Evolutionary conservation across 2,888 invertebrate species (phyloP), one percentile per base, ranked within the genome.

Genomic region (Steinernema carpocapsae): DNA sequence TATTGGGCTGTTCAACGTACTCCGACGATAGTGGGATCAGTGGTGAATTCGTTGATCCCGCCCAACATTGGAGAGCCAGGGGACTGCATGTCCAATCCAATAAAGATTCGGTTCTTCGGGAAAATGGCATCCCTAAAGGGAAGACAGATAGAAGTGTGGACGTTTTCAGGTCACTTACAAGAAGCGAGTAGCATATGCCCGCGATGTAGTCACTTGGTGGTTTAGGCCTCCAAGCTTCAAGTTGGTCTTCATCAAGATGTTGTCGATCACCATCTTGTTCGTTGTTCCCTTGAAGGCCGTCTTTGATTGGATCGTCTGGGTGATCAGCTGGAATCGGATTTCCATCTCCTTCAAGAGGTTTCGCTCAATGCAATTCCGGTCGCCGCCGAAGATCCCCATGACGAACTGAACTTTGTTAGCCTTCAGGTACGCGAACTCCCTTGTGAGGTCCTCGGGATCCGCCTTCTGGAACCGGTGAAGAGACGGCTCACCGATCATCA

Each of bases 201-300:
- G 52, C 6, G 52, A 2, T 7, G 19, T 4, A 22, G 22, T 22
- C 22, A 52, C 3, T 22, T 22, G 2, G 17, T 64, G 64, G 64
- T 64, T 64, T 2, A 29, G 3, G n/a, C 64, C 64, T 14, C 64
- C 64, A 1, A 64, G 19, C 19, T 64, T 64, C 29, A 64, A 17
- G 32, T 64, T 64, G 7, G 64, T 64, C 64, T 64, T 64, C 64
- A 64, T 64, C 10, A 64, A 1, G 17, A 64, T 12, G 37, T 64
- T 64, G 32, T 64, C 64, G 32, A 64, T 10, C 1, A 64, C 64
- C 64, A 64, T 64, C 32, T 32, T 12, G 32, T 64, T 29, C 1
- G 29, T n/a, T 1, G 29, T 22, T 26, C 29, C 64, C 14, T 64
- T 64, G 29, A 64, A 17, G 1, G 26, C 64, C 1, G 64, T 64